phyloP scores from a whole-genome alignment of 2,888 invertebrate genomes.

The Hirtodrosophila alboralis region DNA sequence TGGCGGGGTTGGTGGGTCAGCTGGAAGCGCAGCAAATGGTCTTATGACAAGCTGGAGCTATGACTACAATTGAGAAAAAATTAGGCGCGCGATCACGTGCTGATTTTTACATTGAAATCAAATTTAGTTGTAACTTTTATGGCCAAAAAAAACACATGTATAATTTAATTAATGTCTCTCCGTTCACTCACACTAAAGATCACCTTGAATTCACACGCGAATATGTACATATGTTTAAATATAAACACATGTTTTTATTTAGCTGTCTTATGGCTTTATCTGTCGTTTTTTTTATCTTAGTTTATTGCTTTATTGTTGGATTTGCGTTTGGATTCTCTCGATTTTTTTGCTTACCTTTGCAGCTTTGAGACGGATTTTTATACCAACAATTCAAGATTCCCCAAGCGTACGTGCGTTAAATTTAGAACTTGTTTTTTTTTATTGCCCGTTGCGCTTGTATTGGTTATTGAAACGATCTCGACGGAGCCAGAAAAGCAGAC shows the following conservation, averaged over 20 bases:
- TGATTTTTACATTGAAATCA: conserved; percentile 1
- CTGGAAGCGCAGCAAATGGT: conserved; percentile 52
- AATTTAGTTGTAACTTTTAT: not conserved
- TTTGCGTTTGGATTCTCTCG: conserved; percentile 21
- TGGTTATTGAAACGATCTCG: conserved; percentile 64
- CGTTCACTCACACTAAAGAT: conserved; percentile 40
- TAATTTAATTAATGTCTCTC: conserved; percentile 6
- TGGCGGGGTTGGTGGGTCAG: conserved; percentile 24
- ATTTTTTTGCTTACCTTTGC: conserved; percentile 67
- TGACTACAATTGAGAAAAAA: conserved; percentile 16
- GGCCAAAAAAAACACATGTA: conserved; percentile 1
- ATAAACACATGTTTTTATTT: not conserved
- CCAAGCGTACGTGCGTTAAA: conserved; percentile 66
- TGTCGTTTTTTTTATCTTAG: conserved; percentile 31
- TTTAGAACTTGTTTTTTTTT: conserved; percentile 81
- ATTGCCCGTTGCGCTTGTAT: conserved; percentile 59
- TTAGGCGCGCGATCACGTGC: conserved; percentile 61
- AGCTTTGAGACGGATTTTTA: conserved; percentile 60
- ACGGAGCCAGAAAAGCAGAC: conserved; percentile 63
- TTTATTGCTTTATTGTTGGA: conserved; percentile 27
- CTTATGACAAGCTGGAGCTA: conserved; percentile 53
- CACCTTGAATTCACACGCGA: conserved; percentile 63
- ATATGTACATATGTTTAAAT: conserved; percentile 2
- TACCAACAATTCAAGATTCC: conserved; percentile 59
- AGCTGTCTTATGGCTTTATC: too few species aligned